phyloP scores from a whole-genome alignment of 2,888 invertebrate genomes.

The Andrena chrysosceles region DNA sequence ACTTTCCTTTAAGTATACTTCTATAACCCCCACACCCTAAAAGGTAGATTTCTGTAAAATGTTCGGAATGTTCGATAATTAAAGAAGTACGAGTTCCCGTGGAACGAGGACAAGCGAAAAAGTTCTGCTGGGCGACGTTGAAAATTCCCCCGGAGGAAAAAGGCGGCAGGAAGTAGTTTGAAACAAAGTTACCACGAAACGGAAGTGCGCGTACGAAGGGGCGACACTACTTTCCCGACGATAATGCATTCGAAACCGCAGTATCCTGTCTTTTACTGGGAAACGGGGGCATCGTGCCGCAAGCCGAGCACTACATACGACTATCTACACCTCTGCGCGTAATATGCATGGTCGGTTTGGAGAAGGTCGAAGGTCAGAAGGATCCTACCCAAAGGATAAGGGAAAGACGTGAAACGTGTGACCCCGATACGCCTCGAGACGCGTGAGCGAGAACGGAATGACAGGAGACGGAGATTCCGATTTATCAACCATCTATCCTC shows the following conservation, averaged over 20 bases:
- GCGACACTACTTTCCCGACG: constrained; percentile 42
- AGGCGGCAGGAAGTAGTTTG: constrained; percentile 43
- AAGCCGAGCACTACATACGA: constrained; percentile 16
- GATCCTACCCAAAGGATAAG: constrained; percentile 47
- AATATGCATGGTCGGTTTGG: constrained; percentile 7
- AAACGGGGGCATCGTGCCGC: constrained; percentile 53
- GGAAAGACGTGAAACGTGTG: constrained; percentile 38
- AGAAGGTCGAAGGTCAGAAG: constrained; percentile 62
- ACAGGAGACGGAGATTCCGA: background rate
- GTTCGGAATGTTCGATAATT: background rate
- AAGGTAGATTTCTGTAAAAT: too few species aligned
- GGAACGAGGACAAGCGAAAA: background rate
- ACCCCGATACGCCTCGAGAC: constrained; percentile 43
- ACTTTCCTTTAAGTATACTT: too few species aligned
- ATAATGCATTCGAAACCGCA: constrained; percentile 65
- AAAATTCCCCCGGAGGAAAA: constrained; percentile 35
- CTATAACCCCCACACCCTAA: too few species aligned
- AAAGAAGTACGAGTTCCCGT: background rate
- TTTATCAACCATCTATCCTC: constrained; percentile 9
- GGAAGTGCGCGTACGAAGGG: constrained; percentile 38
- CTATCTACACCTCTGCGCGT: constrained; percentile 15
- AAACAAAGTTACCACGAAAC: constrained; percentile 57
- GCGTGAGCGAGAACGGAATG: constrained; percentile 12
- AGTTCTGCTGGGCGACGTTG: background rate
- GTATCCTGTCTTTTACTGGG: constrained; percentile 43